These are phyloP conservation scores for Darevskia mixta DNA, from an alignment of 2,797 vertebrate genomes.

Conservation along the genomic window DNA sequence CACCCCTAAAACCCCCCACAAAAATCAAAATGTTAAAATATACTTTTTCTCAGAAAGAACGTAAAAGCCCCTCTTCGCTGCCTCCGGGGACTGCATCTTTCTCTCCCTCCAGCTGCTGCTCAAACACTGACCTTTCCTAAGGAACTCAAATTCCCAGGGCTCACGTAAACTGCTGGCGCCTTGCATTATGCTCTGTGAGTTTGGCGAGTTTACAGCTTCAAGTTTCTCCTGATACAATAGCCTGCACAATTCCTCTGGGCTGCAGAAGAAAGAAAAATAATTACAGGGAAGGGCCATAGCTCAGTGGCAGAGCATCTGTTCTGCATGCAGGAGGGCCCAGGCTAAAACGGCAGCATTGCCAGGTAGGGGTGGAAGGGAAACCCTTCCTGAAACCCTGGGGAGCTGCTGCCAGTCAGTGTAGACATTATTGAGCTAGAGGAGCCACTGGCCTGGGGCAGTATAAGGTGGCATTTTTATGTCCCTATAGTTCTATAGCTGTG, in stretches of 20 bases:
- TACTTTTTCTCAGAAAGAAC: slow-evolving; percentile 13
- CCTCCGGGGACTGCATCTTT: neutral
- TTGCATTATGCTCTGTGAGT: neutral
- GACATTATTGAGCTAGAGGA: too few species aligned
- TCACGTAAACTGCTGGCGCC: neutral
- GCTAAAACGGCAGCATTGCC: too few species aligned
- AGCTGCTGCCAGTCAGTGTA: too few species aligned
- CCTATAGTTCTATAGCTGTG: neutral
- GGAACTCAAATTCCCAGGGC: neutral
- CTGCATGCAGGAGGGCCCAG: neutral
- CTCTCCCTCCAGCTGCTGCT: neutral
- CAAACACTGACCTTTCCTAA: neutral
- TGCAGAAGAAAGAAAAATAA: neutral
- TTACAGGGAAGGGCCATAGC: neutral
- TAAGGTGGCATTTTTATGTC: too few species aligned
- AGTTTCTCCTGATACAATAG: neutral
- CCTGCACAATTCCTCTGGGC: slow-evolving; percentile 9
- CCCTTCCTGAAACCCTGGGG: too few species aligned
- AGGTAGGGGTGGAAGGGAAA: too few species aligned
- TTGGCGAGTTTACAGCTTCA: slow-evolving; percentile 8
- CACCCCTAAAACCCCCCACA: neutral
- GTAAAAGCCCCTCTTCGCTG: neutral
- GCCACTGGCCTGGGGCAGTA: too few species aligned
- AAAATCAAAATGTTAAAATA: slow-evolving; percentile 29
- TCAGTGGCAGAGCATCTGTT: too few species aligned